Percentiles rank a stretch among this genome's conserved stretches.
These are phyloP conservation scores for Acropternis orthonyx DNA, from an alignment of 2,797 vertebrate species.

Conservation along the genomic window DNA sequence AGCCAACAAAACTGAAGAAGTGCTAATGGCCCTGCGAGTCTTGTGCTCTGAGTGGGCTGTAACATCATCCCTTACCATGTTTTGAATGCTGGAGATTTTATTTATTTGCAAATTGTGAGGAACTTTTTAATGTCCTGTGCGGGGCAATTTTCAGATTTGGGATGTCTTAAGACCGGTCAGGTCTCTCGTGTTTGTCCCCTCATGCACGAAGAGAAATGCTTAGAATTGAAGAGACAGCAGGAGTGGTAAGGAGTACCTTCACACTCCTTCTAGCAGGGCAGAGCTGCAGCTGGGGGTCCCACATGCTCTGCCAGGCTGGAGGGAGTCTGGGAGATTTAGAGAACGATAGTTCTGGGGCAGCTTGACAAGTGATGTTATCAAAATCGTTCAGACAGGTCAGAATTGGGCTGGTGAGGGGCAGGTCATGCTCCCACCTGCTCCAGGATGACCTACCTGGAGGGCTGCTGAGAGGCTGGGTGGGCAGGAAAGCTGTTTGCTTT, in stretches of 20 bases:
- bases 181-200: neutral
- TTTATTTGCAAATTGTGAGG: neutral
- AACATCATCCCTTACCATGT: neutral
- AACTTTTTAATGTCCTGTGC: neutral
- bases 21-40: neutral
- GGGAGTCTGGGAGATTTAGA: neutral
- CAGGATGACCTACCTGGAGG: neutral
- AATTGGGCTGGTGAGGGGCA: neutral
- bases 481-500: neutral
- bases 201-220: neutral
- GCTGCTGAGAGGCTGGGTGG: neutral
- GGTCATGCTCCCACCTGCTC: neutral
- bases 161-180: neutral
- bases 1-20: neutral
- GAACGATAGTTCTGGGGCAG: rapidly evolving
- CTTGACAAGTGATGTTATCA: neutral
- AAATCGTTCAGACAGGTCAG: neutral
- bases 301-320: neutral
- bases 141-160: neutral
- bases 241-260: neutral
- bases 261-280: neutral
- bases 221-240: rapidly evolving
- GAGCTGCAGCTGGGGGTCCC: neutral
- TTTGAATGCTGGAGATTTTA: neutral
- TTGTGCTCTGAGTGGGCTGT: neutral